Evolutionary conservation across 2,113 vertebrate species (phyloP), one percentile per base, ranked within the genome.

Genomic region (Scatophagus argus): DNA sequence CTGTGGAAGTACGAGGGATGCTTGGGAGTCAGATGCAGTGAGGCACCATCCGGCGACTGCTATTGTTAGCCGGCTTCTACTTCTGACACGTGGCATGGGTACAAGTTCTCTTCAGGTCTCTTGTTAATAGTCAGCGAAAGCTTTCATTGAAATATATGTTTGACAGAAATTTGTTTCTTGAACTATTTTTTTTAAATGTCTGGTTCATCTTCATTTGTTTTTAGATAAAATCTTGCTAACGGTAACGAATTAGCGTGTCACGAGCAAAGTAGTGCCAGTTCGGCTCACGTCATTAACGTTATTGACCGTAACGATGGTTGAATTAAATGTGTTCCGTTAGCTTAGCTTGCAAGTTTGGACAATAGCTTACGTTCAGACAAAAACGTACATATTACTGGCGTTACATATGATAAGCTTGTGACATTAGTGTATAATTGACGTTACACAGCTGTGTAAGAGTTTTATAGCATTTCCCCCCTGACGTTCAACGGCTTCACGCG

Each of bases 21-120:
- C 89, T 90, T 43, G 75, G 81, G 84, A 85, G 77, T 79, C 85
- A 84, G 74, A 67, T 19, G 55, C 78, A 7, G 66, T 17, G 59
- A 59, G 79, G 55, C 77, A 64, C 69, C 76, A 78, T 67, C 88
- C 83, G 78, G 80, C 68, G 41, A 68, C 59, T 43, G 71, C 89
- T 90, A 90, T 91, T 93, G 90, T 92, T 90, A 91, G 88, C 88
- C 84, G 88, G 89, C 79, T 89, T 89, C 72, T 82, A 58, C 52
- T 65, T 41, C 38, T 74, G 85, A 83, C 85, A 87, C 87, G 84
- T 89, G 82, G 82, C 75, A 27, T 1, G 36, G 66, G 11, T 23
- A 25, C 77, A 85, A 67, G 31, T 84, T 77, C 14, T n/a, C 61
- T 39, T 63, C 13, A 5, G 16, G 10, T 66, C 6, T 25, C 11